A percentile compares a stretch with the other conserved stretches of the same genome.
phyloP scores from a whole-genome alignment of 1,140 invertebrate genomes.

The Venustaconcha ellipsiformis region DNA sequence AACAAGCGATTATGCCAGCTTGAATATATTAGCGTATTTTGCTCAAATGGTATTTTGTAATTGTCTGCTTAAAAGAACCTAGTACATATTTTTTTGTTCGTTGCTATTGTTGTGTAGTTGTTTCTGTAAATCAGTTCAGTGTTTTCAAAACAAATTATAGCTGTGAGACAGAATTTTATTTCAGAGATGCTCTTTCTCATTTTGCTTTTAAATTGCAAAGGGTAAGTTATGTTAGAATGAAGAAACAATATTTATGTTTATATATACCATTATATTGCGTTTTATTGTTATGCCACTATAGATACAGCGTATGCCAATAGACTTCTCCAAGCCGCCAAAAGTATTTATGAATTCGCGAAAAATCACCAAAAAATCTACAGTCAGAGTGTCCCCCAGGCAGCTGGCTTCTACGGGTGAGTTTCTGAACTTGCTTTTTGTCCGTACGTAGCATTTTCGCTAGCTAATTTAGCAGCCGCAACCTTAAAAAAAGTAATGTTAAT shows the following conservation, averaged over 20 bases:
- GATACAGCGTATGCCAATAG: conserved; percentile 71
- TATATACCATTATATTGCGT: neutral
- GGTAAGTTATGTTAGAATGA: neutral
- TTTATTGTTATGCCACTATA: neutral
- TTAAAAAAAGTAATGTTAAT: too few species aligned
- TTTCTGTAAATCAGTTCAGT: neutral
- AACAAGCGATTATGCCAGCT: too few species aligned
- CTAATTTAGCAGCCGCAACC: too few species aligned
- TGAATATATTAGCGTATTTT: too few species aligned
- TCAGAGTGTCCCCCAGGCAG: conserved; percentile 31
- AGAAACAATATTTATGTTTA: neutral
- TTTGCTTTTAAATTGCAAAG: neutral
- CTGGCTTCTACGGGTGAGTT: conserved; percentile 35
- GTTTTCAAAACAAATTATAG: neutral
- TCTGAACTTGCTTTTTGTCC: too few species aligned
- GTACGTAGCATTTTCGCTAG: too few species aligned
- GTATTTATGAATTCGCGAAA: conserved; percentile 75
- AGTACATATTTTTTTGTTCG: too few species aligned
- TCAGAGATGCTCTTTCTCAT: neutral
- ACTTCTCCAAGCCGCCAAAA: conserved; percentile 72
- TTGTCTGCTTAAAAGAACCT: too few species aligned
- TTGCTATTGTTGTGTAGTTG: too few species aligned
- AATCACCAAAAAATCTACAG: conserved; percentile 73
- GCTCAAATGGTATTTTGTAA: too few species aligned
- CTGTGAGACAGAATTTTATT: too few species aligned